These are phyloP conservation scores for Menidia beryllina DNA, from an alignment of 2,113 vertebrate genomes.

Conservation along the genomic window DNA sequence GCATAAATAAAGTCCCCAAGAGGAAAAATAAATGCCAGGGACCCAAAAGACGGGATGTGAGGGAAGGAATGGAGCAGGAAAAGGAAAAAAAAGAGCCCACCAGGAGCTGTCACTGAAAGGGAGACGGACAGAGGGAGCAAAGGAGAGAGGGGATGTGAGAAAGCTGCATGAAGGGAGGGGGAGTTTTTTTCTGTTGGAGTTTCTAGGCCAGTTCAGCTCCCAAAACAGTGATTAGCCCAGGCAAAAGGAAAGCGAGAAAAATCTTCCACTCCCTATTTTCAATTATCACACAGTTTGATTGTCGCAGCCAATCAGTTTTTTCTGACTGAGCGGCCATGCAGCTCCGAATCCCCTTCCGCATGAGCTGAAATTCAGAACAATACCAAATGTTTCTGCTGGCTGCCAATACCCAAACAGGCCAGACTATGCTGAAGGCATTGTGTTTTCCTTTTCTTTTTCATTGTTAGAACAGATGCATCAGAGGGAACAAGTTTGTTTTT, in stretches of 20 bases:
- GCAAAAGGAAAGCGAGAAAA: conserved; percentile 49
- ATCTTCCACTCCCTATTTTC: conserved; percentile 47
- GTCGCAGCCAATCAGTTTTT: conserved; percentile 62
- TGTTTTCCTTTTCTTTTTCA: neutral
- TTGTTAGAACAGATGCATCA: neutral
- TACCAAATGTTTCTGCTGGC: conserved; percentile 2
- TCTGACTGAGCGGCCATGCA: conserved; percentile 28
- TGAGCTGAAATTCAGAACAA: neutral
- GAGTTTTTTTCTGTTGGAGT: conserved; percentile 56
- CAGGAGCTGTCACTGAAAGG: conserved; percentile 68
- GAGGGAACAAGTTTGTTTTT: neutral
- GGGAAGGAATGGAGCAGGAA: conserved; percentile 42
- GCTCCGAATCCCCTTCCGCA: conserved; percentile 34
- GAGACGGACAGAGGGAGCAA: conserved; percentile 59
- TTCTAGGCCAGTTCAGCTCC: conserved; percentile 63
- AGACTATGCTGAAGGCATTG: neutral
- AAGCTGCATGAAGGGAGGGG: conserved; percentile 46
- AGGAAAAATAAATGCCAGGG: conserved; percentile 46
- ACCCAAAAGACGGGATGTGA: conserved; percentile 72
- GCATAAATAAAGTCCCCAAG: conserved; percentile 61
- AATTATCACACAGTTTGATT: conserved; percentile 68
- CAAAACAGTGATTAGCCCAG: conserved; percentile 43
- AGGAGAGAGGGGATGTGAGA: conserved; percentile 63
- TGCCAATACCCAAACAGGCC: conserved; percentile 1
- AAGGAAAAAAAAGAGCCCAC: conserved; percentile 56